Conservation (phyloP, 2,888 invertebrate species). For the Stenolophus ochropezus region DNA sequence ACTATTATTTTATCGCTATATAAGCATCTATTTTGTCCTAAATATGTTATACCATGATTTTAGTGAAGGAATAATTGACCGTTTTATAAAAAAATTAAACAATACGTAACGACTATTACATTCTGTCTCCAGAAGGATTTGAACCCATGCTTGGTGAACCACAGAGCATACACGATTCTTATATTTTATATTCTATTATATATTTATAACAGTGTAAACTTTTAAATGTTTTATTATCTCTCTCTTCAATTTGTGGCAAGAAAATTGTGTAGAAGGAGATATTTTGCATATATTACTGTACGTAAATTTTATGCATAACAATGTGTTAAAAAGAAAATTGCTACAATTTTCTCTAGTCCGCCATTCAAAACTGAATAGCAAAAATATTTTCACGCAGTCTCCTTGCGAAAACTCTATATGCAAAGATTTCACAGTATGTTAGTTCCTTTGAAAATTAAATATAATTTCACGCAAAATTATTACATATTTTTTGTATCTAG, state of each 20-base stretch:
- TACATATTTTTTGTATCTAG: no score
- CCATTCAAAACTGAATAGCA: background rate
- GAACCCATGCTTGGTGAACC: no score
- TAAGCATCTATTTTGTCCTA: no score
- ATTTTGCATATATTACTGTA: conserved; percentile 26
- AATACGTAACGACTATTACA: no score
- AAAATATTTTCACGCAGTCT: background rate
- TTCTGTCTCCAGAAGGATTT: no score
- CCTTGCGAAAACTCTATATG: no score
- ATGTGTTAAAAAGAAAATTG: no score
- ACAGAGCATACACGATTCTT: no score
- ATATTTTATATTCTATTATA: background rate
- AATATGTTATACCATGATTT: no score
- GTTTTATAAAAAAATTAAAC: no score
- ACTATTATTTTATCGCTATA: no score
- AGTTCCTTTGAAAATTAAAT: background rate
- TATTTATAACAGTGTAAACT: conserved; percentile 1
- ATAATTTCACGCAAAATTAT: background rate
- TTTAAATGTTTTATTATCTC: conserved; percentile 11
- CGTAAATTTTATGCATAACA: conserved; percentile 10
- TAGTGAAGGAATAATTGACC: no score
- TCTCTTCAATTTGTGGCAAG: background rate
- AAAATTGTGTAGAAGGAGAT: background rate
- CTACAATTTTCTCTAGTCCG: conserved; percentile 3
- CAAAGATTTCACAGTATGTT: background rate